Conservation (phyloP, 2,888 invertebrate genomes). For the Cephus nigrinus region DNA sequence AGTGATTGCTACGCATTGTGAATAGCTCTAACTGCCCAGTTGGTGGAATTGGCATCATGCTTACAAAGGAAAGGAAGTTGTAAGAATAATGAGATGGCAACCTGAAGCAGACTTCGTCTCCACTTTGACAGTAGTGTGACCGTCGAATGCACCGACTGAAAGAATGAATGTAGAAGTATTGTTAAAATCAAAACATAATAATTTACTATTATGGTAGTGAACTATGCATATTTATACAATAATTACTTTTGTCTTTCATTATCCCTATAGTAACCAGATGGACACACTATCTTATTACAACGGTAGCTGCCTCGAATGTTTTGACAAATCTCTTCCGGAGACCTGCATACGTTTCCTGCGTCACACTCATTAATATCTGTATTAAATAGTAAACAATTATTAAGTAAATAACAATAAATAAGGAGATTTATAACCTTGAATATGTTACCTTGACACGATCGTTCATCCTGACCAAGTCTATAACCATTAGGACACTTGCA, state of each 20-base stretch:
- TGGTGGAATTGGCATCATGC: conserved; percentile 79
- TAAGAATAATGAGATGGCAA: conserved; percentile 89
- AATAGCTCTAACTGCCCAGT: conserved; percentile 80
- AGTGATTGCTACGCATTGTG: conserved; percentile 85
- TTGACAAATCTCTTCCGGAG: conserved; percentile 83
- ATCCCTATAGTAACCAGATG: conserved; percentile 85
- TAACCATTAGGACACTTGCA: conserved; percentile 88
- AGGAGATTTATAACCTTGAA: neutral
- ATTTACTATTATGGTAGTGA: neutral
- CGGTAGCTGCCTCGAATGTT: conserved; percentile 91
- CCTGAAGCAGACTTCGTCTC: conserved; percentile 80
- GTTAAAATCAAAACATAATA: conserved; percentile 2
- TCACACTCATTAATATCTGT: conserved; percentile 82
- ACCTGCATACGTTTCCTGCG: conserved; percentile 69
- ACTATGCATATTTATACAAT: neutral
- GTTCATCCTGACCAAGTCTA: conserved; percentile 77
- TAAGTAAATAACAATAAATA: conserved; percentile 9
- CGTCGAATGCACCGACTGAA: conserved; percentile 84
- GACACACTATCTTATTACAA: conserved; percentile 89
- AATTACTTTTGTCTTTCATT: conserved; percentile 78
- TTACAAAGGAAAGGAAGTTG: conserved; percentile 93
- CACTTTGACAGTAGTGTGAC: conserved; percentile 76
- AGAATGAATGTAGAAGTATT: conserved; percentile 35
- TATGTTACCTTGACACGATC: conserved; percentile 84
- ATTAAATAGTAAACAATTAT: conserved; percentile 18